phyloP scores from a whole-genome alignment of 2,113 vertebrate species.

The Noctilio leporinus region DNA sequence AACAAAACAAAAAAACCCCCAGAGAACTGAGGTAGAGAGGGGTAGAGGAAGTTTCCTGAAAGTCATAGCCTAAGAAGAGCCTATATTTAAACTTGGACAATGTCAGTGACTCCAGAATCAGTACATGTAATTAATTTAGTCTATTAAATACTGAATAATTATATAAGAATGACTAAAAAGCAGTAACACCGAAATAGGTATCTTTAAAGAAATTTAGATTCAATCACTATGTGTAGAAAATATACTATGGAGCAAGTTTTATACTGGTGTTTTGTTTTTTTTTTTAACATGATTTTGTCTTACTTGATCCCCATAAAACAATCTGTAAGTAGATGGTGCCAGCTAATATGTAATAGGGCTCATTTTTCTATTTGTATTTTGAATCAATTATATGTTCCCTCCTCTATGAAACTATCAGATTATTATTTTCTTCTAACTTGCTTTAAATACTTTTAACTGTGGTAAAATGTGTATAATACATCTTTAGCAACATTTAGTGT shows the following conservation, averaged over 20 bases:
- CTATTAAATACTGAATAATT: background rate
- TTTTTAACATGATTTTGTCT: background rate
- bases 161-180: background rate
- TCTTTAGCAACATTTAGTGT: background rate
- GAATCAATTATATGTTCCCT: background rate
- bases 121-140: background rate
- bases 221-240: background rate
- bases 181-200: background rate
- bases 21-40: background rate
- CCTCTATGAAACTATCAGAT: background rate
- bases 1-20: too few species aligned
- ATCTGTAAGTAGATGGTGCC: background rate
- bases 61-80: background rate
- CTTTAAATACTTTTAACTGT: background rate
- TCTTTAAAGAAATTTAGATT: background rate
- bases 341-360: background rate
- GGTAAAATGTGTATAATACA: background rate
- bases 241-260: background rate
- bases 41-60: background rate
- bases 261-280: background rate
- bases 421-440: background rate
- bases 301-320: background rate
- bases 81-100: background rate
- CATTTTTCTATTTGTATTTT: background rate
- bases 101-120: background rate